Evolutionary conservation across 2,888 invertebrate species (phyloP).

Genomic region (Meiosimyza decipiens): DNA sequence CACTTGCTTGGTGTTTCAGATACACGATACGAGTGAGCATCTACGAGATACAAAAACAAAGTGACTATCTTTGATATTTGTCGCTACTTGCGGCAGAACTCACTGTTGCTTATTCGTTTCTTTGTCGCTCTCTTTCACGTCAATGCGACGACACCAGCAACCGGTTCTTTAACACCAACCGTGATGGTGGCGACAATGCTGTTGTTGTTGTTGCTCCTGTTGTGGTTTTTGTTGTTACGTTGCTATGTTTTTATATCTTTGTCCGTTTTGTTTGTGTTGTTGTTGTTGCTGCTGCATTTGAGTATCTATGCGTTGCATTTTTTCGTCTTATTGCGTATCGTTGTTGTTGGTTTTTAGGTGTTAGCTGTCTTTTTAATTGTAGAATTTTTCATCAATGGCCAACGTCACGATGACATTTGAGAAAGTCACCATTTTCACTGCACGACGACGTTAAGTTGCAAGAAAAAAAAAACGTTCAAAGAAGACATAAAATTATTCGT

Average conservation of each 20-base stretch:
- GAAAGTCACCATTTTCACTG: conserved; percentile 24
- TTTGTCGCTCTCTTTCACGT: conserved; percentile 8
- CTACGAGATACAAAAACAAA: too few species aligned
- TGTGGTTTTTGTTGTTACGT: background rate
- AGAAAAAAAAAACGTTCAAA: too few species aligned
- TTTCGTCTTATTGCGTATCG: conserved; percentile 16
- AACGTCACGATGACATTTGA: conserved; percentile 26
- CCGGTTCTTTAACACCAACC: conserved; percentile 9
- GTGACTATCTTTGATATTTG: too few species aligned
- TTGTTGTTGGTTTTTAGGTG: conserved; percentile 23
- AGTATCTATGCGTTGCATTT: background rate
- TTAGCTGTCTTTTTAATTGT: conserved; percentile 12
- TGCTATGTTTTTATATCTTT: background rate
- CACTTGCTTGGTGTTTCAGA: conserved; percentile 7
- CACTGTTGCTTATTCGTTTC: conserved; percentile 22
- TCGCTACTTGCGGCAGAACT: background rate
- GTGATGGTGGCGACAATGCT: conserved; percentile 9
- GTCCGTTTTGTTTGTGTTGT: background rate
- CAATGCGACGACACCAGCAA: background rate
- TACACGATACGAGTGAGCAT: background rate
- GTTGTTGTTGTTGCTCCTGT: conserved; percentile 10
- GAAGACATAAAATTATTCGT: too few species aligned
- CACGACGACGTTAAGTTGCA: background rate
- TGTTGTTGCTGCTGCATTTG: conserved; percentile 9
- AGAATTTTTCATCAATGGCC: conserved; percentile 33